Conservation (phyloP, 2,113 vertebrate species). For the Cyphomyrus discorhynchus region DNA sequence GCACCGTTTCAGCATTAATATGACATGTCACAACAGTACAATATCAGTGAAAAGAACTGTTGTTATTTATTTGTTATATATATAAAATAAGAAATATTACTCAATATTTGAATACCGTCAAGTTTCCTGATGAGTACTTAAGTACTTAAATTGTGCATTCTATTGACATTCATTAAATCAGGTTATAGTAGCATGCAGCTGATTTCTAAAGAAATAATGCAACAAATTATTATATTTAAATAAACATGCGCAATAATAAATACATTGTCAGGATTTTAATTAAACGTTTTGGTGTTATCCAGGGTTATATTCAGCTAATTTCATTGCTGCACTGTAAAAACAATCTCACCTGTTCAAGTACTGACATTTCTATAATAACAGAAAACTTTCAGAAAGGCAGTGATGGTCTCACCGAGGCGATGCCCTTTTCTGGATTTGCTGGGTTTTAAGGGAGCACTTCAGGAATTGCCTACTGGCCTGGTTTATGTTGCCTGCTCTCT, state of each 20-base stretch:
- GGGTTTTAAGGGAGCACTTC: neutral
- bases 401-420: neutral
- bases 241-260: neutral
- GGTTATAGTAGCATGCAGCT: neutral
- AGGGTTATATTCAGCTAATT: neutral
- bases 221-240: neutral
- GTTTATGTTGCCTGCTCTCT: conserved; percentile 7
- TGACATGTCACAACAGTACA: neutral
- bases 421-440: neutral
- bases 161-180: neutral
- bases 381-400: neutral
- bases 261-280: neutral
- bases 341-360: neutral
- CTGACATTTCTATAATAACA: neutral
- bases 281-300: neutral
- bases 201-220: neutral
- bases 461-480: conserved; percentile 10
- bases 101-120: neutral
- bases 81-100: neutral
- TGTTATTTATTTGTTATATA: neutral
- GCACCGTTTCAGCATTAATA: neutral
- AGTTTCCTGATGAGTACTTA: neutral
- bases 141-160: neutral
- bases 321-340: neutral
- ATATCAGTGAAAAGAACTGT: neutral